phyloP scores from a whole-genome alignment of 2,888 invertebrate genomes.

The Euplexia lucipara region DNA sequence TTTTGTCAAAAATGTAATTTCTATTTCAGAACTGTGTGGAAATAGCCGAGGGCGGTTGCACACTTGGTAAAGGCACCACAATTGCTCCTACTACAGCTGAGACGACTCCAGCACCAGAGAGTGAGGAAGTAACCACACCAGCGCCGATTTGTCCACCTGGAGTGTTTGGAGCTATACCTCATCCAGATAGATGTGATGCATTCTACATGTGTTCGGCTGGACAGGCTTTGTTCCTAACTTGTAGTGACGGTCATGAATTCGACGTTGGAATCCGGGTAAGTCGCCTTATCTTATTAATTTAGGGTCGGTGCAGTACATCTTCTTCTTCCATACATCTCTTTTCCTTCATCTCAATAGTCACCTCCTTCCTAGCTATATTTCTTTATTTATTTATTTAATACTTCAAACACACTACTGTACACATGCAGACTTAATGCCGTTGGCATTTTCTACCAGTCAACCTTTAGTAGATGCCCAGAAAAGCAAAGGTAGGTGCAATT shows the following conservation, averaged over 20 bases:
- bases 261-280: slow-evolving; percentile 42
- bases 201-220: slow-evolving; percentile 70
- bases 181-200: slow-evolving; percentile 65
- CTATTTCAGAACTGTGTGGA: slow-evolving; percentile 23
- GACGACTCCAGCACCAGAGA: neutral
- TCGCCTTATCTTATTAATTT: neutral
- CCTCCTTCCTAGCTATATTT: too few species aligned
- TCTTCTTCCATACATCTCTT: too few species aligned
- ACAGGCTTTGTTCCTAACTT: slow-evolving; percentile 57
- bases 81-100: neutral
- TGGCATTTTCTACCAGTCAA: too few species aligned
- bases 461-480: too few species aligned
- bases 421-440: too few species aligned
- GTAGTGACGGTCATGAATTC: slow-evolving; percentile 68
- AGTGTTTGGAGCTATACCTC: slow-evolving; percentile 64
- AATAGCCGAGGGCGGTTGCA: slow-evolving; percentile 39
- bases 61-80: slow-evolving; percentile 9
- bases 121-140: slow-evolving; percentile 8
- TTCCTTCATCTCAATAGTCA: too few species aligned
- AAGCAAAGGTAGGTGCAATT: too few species aligned
- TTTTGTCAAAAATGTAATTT: neutral
- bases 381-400: too few species aligned
- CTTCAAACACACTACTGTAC: too few species aligned
- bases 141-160: slow-evolving; percentile 62
- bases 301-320: too few species aligned